Percentiles rank a stretch among this genome's conserved stretches.
Conservation (phyloP, 2,113 vertebrate genomes). For the Melozone crissalis region DNA sequence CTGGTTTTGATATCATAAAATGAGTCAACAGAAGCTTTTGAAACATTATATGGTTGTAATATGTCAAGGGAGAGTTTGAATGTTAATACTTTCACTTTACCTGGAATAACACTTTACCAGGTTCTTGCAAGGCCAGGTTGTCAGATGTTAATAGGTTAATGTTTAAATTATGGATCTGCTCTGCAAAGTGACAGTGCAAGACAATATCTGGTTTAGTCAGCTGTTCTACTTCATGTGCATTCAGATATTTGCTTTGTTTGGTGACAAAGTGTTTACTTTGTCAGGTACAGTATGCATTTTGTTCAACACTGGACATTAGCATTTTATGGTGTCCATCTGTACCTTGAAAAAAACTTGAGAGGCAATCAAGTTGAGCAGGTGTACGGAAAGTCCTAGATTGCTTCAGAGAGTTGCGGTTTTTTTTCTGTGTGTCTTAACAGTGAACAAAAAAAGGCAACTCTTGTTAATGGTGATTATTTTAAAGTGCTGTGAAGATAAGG, state of each 20-base stretch:
- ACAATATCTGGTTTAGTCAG: not conserved
- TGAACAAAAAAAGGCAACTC: not conserved
- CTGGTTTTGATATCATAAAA: not conserved
- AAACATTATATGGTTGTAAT: not conserved
- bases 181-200: not conserved
- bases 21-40: not conserved
- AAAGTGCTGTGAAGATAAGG: not conserved
- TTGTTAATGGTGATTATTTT: not conserved
- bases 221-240: not conserved
- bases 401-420: not conserved
- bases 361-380: not conserved
- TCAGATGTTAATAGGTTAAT: not conserved
- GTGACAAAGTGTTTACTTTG: not conserved
- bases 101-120: not conserved
- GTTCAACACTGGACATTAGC: not conserved
- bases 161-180: not conserved
- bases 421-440: not conserved
- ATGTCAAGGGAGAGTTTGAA: not conserved
- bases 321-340: rapidly evolving
- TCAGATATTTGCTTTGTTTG: not conserved
- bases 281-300: not conserved
- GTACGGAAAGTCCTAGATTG: not conserved
- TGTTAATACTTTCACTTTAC: not conserved
- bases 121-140: not conserved
- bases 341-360: not conserved